Conservation (phyloP, 2,888 invertebrate genomes). For the Acleris sparsana region DNA sequence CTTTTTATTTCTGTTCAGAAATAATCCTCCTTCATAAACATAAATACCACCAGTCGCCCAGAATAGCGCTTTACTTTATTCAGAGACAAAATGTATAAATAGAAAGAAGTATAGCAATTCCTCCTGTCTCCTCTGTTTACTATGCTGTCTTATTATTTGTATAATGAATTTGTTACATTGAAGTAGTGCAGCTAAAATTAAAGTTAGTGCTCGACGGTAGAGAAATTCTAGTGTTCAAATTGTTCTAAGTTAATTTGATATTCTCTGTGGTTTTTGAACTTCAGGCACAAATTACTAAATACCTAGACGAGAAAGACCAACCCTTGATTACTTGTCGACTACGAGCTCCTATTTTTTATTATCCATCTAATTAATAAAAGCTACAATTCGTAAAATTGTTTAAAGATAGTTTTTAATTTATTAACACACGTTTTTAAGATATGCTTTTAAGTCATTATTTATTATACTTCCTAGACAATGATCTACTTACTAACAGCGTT, state of each 20-base stretch:
- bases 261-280: constrained; percentile 14
- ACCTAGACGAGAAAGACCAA: neutral
- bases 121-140: neutral
- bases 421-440: no score
- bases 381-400: no score
- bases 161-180: constrained; percentile 9
- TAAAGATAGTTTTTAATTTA: no score
- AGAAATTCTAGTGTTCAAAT: constrained; percentile 19
- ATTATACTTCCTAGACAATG: no score
- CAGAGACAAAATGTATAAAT: constrained; percentile 7
- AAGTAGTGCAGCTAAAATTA: constrained; percentile 10
- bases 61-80: constrained; percentile 15
- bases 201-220: constrained; percentile 8
- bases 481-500: no score
- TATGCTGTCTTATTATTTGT: constrained; percentile 11
- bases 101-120: neutral
- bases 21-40: constrained; percentile 34
- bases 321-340: neutral
- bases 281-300: constrained; percentile 11
- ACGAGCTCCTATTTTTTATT: no score
- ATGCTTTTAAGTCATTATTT: no score
- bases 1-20: constrained; percentile 47
- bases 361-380: no score
- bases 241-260: constrained; percentile 24
- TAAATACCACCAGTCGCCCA: constrained; percentile 28